Base-by-base conservation (phyloP, 2,113 vertebrate species). In the Deroptyus accipitrinus region DNA sequence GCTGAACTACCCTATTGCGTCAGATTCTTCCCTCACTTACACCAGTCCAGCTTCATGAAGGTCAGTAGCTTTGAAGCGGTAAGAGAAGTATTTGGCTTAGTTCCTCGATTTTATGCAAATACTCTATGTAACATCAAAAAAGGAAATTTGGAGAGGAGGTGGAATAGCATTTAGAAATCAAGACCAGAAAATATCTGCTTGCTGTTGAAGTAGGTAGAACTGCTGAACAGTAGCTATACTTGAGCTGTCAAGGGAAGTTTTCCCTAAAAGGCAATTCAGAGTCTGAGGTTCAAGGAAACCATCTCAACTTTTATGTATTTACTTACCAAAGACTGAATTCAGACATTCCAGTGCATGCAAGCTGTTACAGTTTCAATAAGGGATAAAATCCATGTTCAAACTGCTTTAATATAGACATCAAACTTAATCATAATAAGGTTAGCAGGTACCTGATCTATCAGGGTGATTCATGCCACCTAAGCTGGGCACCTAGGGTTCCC, bases 41-140 rank as follows among this genome's bases (percentile, higher is more conserved):
- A 89, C 44, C 54, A 59, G 74, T 91, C 83, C 88, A 76, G 77
- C 92, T 89, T 92, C 90, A 54, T 48, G 92, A 37, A 91, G 88
- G 93, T 88, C 95, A 92, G 75, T 33, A 75, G 30, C 87, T 97
- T 94, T 96, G 96, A 96, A 92, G 94, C 88, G 74, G 94, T 84
- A 85, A 85, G 17, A 88, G 49, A 91, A 87, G 6, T 76, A 92
- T 89, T 93, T 96, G 88, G 96, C 73, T 22, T n/a, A 79, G 77
- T 79, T 89, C 83, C 88, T 82, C 31, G 30, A 57, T 75, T 96
- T 93, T 93, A 96, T 95, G 96, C 88, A 95, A 95, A 94, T 95
- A 69, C 42, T 13, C 80, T 76, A 69, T 49, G 33, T 49, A 96
- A 94, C 74, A 96, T 92, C 88, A 96, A 89, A 94, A 94, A 96